A percentile compares a stretch with the other conserved stretches of the same genome.
Evolutionary conservation across 37 sponge, comb jelly and placozoan species (phyloP).

Genomic region (Crambe crambe): DNA sequence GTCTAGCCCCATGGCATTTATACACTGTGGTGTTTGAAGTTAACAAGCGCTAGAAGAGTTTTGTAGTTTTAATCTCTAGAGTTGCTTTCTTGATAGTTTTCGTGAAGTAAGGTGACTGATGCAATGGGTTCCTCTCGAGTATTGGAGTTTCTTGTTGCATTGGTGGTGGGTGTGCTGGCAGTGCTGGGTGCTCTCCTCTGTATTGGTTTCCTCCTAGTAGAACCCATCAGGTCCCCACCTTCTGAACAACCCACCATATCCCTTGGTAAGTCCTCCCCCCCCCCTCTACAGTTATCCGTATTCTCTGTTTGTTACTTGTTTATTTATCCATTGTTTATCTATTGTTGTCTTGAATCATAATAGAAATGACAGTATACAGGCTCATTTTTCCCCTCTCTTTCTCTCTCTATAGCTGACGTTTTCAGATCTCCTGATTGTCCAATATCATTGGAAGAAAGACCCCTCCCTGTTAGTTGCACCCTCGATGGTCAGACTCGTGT

Average conservation of each 20-base stretch:
- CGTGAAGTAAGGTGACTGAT: background rate
- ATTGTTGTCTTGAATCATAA: no score
- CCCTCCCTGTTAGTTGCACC: conserved; percentile 21
- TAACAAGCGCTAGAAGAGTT: no score
- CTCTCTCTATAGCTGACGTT: background rate
- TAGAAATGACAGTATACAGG: no score
- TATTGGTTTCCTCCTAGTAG: conserved; percentile 41
- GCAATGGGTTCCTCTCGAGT: conserved; percentile 20
- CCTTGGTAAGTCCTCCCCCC: background rate
- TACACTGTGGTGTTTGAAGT: no score
- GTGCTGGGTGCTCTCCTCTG: conserved; percentile 25
- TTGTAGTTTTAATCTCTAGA: background rate
- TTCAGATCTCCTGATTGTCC: background rate
- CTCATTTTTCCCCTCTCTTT: no score
- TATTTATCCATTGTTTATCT: no score
- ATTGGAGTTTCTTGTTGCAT: conserved; percentile 20
- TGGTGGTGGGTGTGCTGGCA: conserved; percentile 26
- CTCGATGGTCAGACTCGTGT: background rate
- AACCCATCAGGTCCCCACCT: conserved; percentile 25
- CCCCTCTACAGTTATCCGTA: background rate
- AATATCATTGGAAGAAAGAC: background rate
- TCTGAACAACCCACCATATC: background rate
- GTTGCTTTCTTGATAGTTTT: no score
- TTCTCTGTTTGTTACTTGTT: no score
- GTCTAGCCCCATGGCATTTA: background rate